These are phyloP conservation scores for Orius laevigatus DNA, from an alignment of 1,140 invertebrate species.

Conservation along the genomic window DNA sequence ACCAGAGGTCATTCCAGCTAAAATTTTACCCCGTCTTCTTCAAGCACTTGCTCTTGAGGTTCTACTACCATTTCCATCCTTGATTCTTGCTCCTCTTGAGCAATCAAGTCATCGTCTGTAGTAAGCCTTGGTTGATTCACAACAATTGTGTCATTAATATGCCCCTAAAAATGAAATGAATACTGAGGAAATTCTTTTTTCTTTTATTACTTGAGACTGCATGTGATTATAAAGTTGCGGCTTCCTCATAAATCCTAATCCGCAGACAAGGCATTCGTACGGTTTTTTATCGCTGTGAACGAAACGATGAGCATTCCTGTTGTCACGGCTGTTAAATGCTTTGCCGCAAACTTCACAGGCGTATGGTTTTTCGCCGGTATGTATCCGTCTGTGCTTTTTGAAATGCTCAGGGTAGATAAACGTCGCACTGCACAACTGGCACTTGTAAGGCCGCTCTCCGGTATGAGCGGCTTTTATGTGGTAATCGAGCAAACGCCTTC, in stretches of 20 bases:
- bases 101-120: slow-evolving; percentile 34
- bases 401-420: slow-evolving; percentile 74
- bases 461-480: slow-evolving; percentile 67
- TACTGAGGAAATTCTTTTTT: background rate
- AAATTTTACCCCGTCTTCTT: background rate
- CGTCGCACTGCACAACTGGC: slow-evolving; percentile 49
- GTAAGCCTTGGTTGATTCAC: slow-evolving; percentile 57
- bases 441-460: slow-evolving; percentile 58
- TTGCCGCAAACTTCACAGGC: slow-evolving; percentile 75
- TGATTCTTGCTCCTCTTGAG: slow-evolving; percentile 27
- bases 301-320: slow-evolving; percentile 67
- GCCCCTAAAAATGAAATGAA: slow-evolving; percentile 31
- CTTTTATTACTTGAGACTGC: slow-evolving; percentile 33
- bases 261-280: slow-evolving; percentile 66
- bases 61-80: slow-evolving; percentile 27
- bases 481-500: slow-evolving; percentile 55
- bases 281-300: slow-evolving; percentile 74
- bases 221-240: slow-evolving; percentile 64
- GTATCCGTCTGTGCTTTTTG: slow-evolving; percentile 63
- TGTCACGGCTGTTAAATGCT: slow-evolving; percentile 65
- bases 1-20: background rate
- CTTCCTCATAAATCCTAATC: slow-evolving; percentile 67
- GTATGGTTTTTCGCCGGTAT: slow-evolving; percentile 63
- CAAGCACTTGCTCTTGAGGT: slow-evolving; percentile 17
- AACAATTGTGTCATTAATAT: slow-evolving; percentile 59